Conservation (phyloP, 1,140 invertebrate species). For the Acyrthosiphon pisum region DNA sequence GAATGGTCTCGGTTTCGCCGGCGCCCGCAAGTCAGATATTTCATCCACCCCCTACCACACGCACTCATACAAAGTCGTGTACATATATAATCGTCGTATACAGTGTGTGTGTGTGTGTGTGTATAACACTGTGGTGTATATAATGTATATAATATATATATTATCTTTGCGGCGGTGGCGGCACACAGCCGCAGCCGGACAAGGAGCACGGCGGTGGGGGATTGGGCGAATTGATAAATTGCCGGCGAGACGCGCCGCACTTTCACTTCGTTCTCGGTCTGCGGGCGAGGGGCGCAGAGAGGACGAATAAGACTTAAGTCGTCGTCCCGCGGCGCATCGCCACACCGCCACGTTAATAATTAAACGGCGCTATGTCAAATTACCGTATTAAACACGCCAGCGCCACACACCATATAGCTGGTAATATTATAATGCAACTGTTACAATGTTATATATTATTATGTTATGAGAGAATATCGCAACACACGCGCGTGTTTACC, state of each 20-base stretch:
- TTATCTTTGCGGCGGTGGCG: neutral
- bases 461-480: neutral
- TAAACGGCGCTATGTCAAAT: conserved; percentile 32
- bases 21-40: conserved; percentile 42
- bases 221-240: conserved; percentile 35
- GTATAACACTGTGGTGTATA: neutral
- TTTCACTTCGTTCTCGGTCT: neutral
- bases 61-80: neutral
- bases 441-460: neutral
- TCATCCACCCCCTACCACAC: neutral
- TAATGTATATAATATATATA: neutral
- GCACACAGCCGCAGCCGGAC: neutral
- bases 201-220: neutral
- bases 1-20: conserved; percentile 33
- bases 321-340: no score
- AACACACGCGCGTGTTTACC: neutral
- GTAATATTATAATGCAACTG: neutral
- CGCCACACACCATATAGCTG: neutral
- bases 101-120: neutral
- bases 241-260: neutral
- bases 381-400: conserved; percentile 20
- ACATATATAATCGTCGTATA: neutral
- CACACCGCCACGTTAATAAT: conserved; percentile 35
- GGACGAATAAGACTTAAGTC: conserved; percentile 14
- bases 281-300: neutral